A percentile compares a stretch with the other conserved stretches of the same genome.
phyloP scores from a whole-genome alignment of 2,888 invertebrate species.

The Ophraella communa region DNA sequence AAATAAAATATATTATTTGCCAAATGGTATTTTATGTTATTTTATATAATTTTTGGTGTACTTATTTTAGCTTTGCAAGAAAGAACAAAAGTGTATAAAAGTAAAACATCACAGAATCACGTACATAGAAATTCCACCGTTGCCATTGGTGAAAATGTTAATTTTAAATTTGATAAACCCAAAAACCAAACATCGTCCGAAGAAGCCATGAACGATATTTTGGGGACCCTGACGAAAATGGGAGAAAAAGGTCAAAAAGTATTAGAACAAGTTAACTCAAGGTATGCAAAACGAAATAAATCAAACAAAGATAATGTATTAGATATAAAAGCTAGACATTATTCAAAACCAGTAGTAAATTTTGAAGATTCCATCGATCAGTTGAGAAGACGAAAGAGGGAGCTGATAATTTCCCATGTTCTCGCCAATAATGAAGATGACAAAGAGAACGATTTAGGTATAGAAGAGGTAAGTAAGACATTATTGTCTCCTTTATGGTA shows the following conservation, averaged over 20 bases:
- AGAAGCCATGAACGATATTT: slow-evolving; percentile 68
- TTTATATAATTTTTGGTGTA: neutral
- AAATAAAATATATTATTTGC: neutral
- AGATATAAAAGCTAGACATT: slow-evolving; percentile 51
- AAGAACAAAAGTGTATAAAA: slow-evolving; percentile 19
- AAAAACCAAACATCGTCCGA: slow-evolving; percentile 57
- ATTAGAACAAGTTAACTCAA: slow-evolving; percentile 64
- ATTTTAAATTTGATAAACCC: slow-evolving; percentile 49
- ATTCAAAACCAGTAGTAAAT: slow-evolving; percentile 50
- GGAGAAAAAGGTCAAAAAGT: slow-evolving; percentile 67
- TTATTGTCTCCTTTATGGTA: no score
- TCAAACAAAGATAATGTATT: slow-evolving; percentile 22
- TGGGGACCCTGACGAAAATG: slow-evolving; percentile 64
- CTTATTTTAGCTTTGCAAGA: slow-evolving; percentile 11
- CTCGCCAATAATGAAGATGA: slow-evolving; percentile 66
- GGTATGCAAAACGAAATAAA: slow-evolving; percentile 42
- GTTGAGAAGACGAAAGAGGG: slow-evolving; percentile 58
- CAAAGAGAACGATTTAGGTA: slow-evolving; percentile 66
- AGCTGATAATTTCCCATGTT: slow-evolving; percentile 63
- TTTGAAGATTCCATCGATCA: slow-evolving; percentile 53
- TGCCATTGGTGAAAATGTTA: slow-evolving; percentile 56
- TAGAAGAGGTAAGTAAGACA: slow-evolving; percentile 77
- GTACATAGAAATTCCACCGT: slow-evolving; percentile 64
- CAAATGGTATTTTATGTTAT: no score
- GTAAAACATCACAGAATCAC: slow-evolving; percentile 44